These are phyloP conservation scores for Gadus macrocephalus DNA, from an alignment of 2,113 vertebrate species.

Conservation along the genomic window DNA sequence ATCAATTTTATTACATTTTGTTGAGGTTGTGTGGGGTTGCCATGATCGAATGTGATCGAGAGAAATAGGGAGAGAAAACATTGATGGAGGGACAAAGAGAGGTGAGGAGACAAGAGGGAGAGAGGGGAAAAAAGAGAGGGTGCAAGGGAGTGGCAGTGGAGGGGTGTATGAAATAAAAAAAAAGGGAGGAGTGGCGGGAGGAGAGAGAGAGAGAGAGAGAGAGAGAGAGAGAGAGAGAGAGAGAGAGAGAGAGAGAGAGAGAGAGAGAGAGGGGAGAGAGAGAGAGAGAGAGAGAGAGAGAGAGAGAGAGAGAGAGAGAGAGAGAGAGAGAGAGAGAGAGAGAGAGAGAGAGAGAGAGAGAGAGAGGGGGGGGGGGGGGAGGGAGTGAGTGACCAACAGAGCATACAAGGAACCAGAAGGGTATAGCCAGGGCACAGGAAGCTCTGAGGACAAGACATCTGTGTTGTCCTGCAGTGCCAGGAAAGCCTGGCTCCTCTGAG, in stretches of 20 bases:
- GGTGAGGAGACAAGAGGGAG: not conserved
- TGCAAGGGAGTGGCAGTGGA: conserved; percentile 10
- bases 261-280: too few relatives aligned
- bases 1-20: too few relatives aligned
- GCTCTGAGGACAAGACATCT: not conserved
- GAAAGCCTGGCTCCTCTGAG: not conserved
- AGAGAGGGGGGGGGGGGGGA: too few relatives aligned
- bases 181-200: not conserved
- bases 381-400: not conserved
- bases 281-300: too few relatives aligned
- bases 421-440: not conserved
- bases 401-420: not conserved
- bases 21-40: not conserved
- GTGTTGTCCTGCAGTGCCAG: too few relatives aligned
- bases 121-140: conserved; percentile 1
- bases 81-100: not conserved
- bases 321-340: not conserved
- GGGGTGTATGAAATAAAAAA: not conserved
- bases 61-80: not conserved
- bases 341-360: too few relatives aligned
- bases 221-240: too few relatives aligned
- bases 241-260: too few relatives aligned
- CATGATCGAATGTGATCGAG: not conserved
- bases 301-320: not conserved
- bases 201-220: not conserved